Conservation (phyloP, 2,888 invertebrate species). For the Tetrapedia diversipes region DNA sequence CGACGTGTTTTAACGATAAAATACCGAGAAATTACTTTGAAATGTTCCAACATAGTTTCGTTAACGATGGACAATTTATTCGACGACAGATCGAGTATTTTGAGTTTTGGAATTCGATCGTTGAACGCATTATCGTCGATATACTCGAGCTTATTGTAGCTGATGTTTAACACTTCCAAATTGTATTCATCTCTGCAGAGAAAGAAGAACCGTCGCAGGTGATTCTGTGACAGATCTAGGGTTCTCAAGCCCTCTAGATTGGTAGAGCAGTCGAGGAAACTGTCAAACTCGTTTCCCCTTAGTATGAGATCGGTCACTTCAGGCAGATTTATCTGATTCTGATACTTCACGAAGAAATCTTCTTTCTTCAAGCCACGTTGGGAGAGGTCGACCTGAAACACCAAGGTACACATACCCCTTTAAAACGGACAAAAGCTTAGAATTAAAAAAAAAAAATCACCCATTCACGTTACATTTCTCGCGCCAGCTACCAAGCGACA, state of each 20-base stretch:
- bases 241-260: constrained; percentile 92
- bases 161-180: constrained; percentile 92
- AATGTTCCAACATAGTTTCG: constrained; percentile 79
- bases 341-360: constrained; percentile 76
- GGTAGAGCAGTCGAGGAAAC: constrained; percentile 83
- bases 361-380: constrained; percentile 74
- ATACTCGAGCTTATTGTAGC: constrained; percentile 92
- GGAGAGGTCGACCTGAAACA: constrained; percentile 73
- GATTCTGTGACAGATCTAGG: constrained; percentile 93
- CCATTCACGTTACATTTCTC: no score
- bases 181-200: constrained; percentile 93
- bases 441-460: no score
- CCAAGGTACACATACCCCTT: no score
- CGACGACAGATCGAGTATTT: constrained; percentile 77
- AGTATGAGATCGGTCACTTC: constrained; percentile 77
- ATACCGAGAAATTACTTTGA: constrained; percentile 71
- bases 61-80: constrained; percentile 77
- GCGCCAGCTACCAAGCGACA: no score
- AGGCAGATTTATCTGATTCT: constrained; percentile 66
- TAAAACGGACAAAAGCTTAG: no score
- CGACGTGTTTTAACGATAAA: neutral
- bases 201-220: constrained; percentile 84
- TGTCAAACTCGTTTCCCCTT: constrained; percentile 78
- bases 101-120: constrained; percentile 75
- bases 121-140: constrained; percentile 84